Evolutionary conservation across 2,888 invertebrate species (phyloP).

Genomic region (Apocheima hispidaria): DNA sequence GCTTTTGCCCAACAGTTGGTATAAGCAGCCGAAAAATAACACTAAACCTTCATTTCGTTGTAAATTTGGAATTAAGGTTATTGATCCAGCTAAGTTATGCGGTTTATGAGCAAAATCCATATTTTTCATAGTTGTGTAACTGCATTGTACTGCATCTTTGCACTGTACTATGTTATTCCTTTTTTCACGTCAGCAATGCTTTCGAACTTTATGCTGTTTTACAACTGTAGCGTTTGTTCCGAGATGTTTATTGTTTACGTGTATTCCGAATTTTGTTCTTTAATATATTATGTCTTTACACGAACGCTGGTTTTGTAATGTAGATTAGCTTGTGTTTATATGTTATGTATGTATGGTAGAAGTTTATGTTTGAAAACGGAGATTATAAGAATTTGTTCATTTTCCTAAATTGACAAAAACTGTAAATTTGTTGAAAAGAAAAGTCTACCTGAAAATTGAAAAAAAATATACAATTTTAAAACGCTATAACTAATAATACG

Average conservation of each 20-base stretch:
- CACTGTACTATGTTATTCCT: conserved; percentile 29
- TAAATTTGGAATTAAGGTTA: too few relatives aligned
- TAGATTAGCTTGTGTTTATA: not conserved
- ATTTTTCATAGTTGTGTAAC: not conserved
- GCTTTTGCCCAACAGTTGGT: too few relatives aligned
- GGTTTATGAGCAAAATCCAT: not conserved
- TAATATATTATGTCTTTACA: conserved; percentile 29
- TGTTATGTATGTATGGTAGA: not conserved
- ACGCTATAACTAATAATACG: too few relatives aligned
- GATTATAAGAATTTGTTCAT: not conserved
- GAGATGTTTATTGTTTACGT: conserved; percentile 41
- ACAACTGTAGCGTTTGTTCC: conserved; percentile 39
- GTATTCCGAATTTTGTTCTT: conserved; percentile 34
- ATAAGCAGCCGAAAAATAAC: too few relatives aligned
- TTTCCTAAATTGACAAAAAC: not conserved
- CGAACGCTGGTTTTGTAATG: conserved; percentile 20
- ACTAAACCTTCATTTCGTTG: too few relatives aligned
- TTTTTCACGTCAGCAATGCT: conserved; percentile 41
- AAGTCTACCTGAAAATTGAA: too few relatives aligned
- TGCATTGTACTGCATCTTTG: conserved; percentile 3
- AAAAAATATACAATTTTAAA: too few relatives aligned
- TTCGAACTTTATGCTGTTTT: conserved; percentile 45
- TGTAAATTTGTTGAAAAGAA: too few relatives aligned
- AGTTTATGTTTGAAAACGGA: conserved; percentile 5
- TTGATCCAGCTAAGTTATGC: too few relatives aligned